A percentile compares a stretch with the other conserved stretches of the same genome.
phyloP scores from a whole-genome alignment of 2,888 invertebrate species.

The Troilus luridus region DNA sequence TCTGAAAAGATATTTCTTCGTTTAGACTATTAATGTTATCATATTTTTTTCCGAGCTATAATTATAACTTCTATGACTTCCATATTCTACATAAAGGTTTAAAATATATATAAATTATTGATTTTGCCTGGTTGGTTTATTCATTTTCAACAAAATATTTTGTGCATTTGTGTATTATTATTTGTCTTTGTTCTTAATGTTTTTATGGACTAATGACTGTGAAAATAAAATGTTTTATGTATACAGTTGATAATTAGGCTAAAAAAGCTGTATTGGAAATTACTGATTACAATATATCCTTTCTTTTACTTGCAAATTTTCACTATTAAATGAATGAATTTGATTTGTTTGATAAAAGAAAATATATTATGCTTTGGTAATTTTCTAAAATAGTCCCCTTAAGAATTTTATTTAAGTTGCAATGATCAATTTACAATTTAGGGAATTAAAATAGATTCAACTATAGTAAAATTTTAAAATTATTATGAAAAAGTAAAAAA shows the following conservation, averaged over 20 bases:
- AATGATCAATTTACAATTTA: not conserved
- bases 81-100: not conserved
- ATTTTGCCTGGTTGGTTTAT: not conserved
- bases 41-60: not conserved
- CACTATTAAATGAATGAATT: too few species aligned
- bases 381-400: not conserved
- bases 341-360: too few species aligned
- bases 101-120: not conserved
- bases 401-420: not conserved
- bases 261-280: too few species aligned
- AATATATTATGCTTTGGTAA: not conserved
- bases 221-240: too few species aligned
- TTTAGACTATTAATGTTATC: not conserved
- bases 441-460: not conserved
- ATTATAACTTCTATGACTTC: too few species aligned
- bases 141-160: not conserved
- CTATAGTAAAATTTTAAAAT: not conserved
- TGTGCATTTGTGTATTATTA: not conserved
- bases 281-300: too few species aligned
- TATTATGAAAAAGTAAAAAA: too few species aligned
- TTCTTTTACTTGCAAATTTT: too few species aligned
- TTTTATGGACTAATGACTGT: not conserved
- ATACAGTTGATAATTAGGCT: too few species aligned
- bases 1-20: not conserved
- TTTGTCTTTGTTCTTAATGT: not conserved